A percentile compares a stretch with the other conserved stretches of the same genome.
Conservation (phyloP, 2,797 vertebrate genomes). For the Eutrigla gurnardus region DNA sequence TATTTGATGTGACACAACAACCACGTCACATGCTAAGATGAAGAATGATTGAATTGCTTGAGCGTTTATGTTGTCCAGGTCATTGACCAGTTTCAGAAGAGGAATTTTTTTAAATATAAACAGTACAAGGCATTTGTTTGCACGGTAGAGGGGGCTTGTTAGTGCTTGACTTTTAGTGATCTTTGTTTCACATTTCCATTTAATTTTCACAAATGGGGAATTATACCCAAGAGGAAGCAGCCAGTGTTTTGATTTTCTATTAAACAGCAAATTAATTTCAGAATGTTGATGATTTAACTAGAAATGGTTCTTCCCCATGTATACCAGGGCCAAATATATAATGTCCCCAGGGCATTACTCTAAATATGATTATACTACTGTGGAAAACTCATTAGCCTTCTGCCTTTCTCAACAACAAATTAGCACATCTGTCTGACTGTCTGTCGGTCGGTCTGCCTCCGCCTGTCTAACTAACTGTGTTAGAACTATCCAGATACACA, state of each 20-base stretch:
- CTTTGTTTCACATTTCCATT: constrained; percentile 52
- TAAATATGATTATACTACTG: constrained; percentile 54
- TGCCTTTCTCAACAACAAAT: constrained; percentile 33
- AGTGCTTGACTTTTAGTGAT: constrained; percentile 52
- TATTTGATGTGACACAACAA: not conserved
- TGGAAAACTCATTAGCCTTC: constrained; percentile 56
- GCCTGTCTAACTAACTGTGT: not conserved
- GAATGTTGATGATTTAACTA: constrained; percentile 56
- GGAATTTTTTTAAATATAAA: not conserved
- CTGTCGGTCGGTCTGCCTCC: not conserved
- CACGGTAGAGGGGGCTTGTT: constrained; percentile 27
- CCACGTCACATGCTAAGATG: not conserved
- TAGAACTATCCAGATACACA: not conserved
- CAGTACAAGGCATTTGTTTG: constrained; percentile 26
- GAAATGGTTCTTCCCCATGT: constrained; percentile 31
- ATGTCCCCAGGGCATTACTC: constrained; percentile 42
- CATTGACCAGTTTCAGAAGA: constrained; percentile 26
- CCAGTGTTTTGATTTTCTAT: constrained; percentile 57
- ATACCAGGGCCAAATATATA: constrained; percentile 44
- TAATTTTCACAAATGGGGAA: constrained; percentile 57
- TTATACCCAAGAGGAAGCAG: constrained; percentile 50
- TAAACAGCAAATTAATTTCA: constrained; percentile 62
- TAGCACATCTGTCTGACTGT: constrained; percentile 3
- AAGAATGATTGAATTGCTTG: constrained; percentile 18
- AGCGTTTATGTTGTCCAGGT: not conserved